A percentile compares a stretch with the other conserved stretches of the same genome.
Evolutionary conservation across 2,797 vertebrate genomes (phyloP).

Genomic region (Neomorphus geoffroyi): DNA sequence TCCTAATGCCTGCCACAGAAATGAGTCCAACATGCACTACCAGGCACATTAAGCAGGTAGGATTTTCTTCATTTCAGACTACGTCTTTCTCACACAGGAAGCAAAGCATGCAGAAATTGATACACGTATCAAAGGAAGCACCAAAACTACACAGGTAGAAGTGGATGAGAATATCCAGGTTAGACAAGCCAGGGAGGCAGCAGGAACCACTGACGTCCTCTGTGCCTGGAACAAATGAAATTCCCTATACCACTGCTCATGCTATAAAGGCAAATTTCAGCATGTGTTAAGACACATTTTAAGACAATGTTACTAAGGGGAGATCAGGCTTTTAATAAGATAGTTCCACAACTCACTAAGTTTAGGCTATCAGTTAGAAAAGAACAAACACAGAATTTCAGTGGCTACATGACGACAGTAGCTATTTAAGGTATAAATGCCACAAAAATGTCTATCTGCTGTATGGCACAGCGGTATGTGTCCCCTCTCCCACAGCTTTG

Average conservation of each 20-base stretch:
- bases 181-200: neutral
- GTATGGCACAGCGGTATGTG: neutral
- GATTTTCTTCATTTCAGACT: neutral
- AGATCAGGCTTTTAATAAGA: neutral
- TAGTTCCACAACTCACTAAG: neutral
- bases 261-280: neutral
- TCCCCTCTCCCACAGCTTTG: neutral
- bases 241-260: neutral
- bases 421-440: neutral
- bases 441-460: neutral
- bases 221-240: neutral
- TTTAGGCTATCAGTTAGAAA: neutral
- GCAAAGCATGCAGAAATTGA: neutral
- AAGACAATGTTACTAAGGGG: neutral
- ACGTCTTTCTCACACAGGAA: neutral
- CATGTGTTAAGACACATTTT: neutral
- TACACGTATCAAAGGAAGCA: neutral
- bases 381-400: neutral
- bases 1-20: neutral
- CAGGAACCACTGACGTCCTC: neutral
- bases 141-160: neutral
- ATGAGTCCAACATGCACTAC: neutral
- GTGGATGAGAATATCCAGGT: neutral
- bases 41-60: neutral
- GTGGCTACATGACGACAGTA: neutral